Conservation (phyloP, 2,888 invertebrate genomes). For the Temnothorax ravouxi region DNA sequence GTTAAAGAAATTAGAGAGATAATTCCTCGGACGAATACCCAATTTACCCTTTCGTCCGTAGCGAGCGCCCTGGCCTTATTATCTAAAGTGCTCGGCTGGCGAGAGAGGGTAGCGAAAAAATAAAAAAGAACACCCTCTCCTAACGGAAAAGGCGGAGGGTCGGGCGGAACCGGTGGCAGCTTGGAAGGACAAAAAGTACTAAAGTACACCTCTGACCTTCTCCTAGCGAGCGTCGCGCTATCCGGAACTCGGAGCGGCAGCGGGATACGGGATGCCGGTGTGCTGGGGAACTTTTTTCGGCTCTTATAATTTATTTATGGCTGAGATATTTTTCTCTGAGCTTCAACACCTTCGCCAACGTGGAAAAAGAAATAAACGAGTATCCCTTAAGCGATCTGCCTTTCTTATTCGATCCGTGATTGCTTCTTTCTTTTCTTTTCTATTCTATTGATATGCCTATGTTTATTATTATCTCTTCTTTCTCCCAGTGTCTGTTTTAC, state of each 20-base stretch:
- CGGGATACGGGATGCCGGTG: slow-evolving; percentile 72
- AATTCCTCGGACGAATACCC: slow-evolving; percentile 86
- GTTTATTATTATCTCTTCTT: slow-evolving; percentile 12
- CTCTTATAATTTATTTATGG: slow-evolving; percentile 83
- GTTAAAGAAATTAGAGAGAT: slow-evolving; percentile 90
- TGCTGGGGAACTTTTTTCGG: slow-evolving; percentile 76
- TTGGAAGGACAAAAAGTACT: slow-evolving; percentile 79
- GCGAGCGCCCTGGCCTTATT: slow-evolving; percentile 84
- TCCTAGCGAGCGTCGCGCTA: slow-evolving; percentile 62
- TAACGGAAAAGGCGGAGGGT: slow-evolving; percentile 75
- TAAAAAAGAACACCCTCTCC: slow-evolving; percentile 66
- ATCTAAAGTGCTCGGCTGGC: slow-evolving; percentile 86
- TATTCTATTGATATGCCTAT: neutral
- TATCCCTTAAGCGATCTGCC: slow-evolving; percentile 5
- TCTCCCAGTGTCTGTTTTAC: neutral
- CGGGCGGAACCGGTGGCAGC: slow-evolving; percentile 67
- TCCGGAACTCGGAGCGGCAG: slow-evolving; percentile 62
- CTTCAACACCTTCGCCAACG: slow-evolving; percentile 62
- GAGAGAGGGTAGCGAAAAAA: slow-evolving; percentile 72
- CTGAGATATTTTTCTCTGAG: slow-evolving; percentile 79
- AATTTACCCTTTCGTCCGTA: slow-evolving; percentile 85
- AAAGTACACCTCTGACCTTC: slow-evolving; percentile 73
- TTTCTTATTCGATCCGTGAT: slow-evolving; percentile 23
- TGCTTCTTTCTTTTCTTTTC: neutral
- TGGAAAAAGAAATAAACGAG: slow-evolving; percentile 8